Percentiles rank a stretch among this genome's conserved stretches.
Conservation (phyloP, 2,797 vertebrate genomes). For the Gorsachius magnificus region DNA sequence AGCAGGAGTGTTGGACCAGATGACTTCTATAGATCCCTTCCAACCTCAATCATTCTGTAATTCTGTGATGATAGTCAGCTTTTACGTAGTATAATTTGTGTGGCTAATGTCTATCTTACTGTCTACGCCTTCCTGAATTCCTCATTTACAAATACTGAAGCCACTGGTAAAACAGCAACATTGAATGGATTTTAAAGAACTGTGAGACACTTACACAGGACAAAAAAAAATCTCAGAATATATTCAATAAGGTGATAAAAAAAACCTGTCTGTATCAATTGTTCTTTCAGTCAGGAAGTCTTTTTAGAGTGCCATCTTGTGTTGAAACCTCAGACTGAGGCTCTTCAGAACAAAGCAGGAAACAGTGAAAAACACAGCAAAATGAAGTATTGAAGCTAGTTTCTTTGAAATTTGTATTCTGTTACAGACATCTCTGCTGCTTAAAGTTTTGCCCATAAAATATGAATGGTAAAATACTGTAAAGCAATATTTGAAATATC, state of each 20-base stretch:
- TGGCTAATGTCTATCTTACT: background rate
- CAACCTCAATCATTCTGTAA: background rate
- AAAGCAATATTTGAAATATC: background rate
- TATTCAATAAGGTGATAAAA: background rate
- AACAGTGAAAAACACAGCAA: background rate
- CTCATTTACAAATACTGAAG: background rate
- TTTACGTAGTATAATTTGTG: background rate
- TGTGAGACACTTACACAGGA: background rate
- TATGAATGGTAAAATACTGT: background rate
- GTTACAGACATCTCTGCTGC: background rate
- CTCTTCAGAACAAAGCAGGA: background rate
- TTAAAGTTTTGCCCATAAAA: background rate
- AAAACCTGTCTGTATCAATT: background rate
- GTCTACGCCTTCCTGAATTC: background rate
- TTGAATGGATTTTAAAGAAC: background rate
- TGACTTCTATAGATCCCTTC: background rate
- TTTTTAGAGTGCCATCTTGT: conserved; percentile 43
- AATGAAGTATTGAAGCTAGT: background rate
- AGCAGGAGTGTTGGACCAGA: background rate
- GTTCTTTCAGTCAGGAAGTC: background rate
- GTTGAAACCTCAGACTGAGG: conserved; percentile 33
- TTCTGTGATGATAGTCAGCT: background rate
- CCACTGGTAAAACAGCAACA: background rate
- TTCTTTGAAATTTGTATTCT: background rate
- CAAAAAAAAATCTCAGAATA: background rate